These are phyloP conservation scores for Plemyria rubiginata DNA, from an alignment of 2,888 invertebrate species.

Conservation along the genomic window DNA sequence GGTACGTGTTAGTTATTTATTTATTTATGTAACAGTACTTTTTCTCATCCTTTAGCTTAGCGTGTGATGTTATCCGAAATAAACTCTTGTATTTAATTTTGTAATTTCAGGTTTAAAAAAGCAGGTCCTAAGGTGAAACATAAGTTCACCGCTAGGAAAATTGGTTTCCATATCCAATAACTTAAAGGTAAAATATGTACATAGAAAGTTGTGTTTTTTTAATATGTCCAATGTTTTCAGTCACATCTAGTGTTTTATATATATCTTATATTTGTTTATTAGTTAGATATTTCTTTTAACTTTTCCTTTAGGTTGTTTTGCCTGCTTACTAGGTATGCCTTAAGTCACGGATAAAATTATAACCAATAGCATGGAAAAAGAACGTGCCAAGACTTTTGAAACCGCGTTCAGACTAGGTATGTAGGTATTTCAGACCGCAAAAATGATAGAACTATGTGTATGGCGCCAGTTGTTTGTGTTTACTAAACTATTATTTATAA, in stretches of 20 bases:
- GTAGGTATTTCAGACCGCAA: conserved; percentile 21
- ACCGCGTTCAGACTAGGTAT: conserved; percentile 13
- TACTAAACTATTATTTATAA: conserved; percentile 7
- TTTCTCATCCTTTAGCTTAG: not conserved
- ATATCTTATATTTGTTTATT: conserved; percentile 1
- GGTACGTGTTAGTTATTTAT: conserved; percentile 4
- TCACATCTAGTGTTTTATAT: no score
- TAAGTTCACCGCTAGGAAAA: no score
- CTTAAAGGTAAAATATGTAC: no score
- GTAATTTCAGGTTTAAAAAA: no score
- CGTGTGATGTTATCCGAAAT: not conserved
- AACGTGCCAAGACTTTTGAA: conserved; percentile 8
- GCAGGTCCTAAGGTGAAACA: no score
- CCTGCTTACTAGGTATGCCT: not conserved
- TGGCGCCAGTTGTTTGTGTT: conserved; percentile 23
- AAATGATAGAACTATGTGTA: conserved; percentile 17
- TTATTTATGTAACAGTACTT: conserved; percentile 10
- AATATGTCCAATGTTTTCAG: not conserved
- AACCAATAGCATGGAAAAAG: conserved; percentile 9
- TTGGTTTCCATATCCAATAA: no score
- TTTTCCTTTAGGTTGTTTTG: conserved; percentile 8
- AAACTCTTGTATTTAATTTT: not conserved
- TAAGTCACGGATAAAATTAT: conserved; percentile 3
- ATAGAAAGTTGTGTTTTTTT: no score
- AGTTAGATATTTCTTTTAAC: not conserved